Base-by-base conservation (phyloP, 2,888 invertebrate genomes). In the Sinelater perroti region DNA sequence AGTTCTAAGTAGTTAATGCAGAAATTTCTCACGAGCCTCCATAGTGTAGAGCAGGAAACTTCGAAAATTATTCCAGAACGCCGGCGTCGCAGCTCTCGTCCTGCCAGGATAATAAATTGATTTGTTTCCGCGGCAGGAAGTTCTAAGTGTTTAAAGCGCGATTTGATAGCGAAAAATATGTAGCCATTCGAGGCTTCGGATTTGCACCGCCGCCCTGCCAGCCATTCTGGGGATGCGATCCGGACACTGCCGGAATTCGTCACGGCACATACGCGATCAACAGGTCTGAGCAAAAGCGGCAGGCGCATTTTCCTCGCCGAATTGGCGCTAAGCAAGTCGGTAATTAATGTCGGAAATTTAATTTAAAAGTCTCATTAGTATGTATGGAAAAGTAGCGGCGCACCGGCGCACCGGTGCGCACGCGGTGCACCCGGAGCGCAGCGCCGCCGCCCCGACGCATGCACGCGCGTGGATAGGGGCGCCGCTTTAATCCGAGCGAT, bases 401-500 rank as follows among this genome's bases (percentile, higher is more conserved):
- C 11, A 11, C 6, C 6, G 10, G 16, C n/a, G 33, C 5, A 11
- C 10, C 6, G 17, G 14, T 16, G 17, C 14, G 36, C 7, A 17
- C 1, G 17, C 5, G 17, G 10, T 6, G 17, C n/a, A n/a, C n/a
- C n/a, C n/a, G n/a, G n/a, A n/a, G n/a, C n/a, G n/a, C n/a, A n/a
- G n/a, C n/a, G n/a, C n/a, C n/a, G n/a, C n/a, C n/a, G n/a, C n/a
- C n/a, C n/a, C n/a, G n/a, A n/a, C n/a, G n/a, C n/a, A n/a, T n/a
- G n/a, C n/a, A n/a, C n/a, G n/a, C n/a, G n/a, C n/a, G n/a, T 16
- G 44, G 16, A 30, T 18, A 28, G 17, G 30, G 30, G 30, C 28
- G 35, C 17, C 16, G 36, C 36, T 52, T 47, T 55, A 56, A 59
- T 54, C 35, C 31, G 30, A 20, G 14, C 42, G 30, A 60, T 51